Base-by-base conservation (phyloP, 2,888 invertebrate genomes). In the Thalpophila matura region DNA sequence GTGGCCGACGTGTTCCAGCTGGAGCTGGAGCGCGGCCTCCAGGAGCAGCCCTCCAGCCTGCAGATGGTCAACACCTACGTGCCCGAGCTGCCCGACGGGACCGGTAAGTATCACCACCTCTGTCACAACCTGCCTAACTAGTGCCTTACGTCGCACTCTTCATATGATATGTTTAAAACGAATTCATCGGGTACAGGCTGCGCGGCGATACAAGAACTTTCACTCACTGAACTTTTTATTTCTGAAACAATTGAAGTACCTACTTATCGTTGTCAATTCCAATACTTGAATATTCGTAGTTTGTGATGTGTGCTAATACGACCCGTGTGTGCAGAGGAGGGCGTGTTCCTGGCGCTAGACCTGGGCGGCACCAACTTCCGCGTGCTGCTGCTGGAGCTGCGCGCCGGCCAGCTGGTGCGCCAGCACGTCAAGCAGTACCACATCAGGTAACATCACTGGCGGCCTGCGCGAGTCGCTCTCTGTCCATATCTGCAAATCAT, bases 281-380 rank as follows among this genome's bases (percentile, higher is more conserved):
- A n/a, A n/a, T n/a, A n/a, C n/a, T n/a, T n/a, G n/a, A n/a, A n/a
- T n/a, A n/a, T n/a, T n/a, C 24, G 7, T 18, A 12, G 1, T n/a
- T 12, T 14, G 16, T 53, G 10, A n/a, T 45, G 4, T 29, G 0
- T 1, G n/a, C n/a, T n/a, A n/a, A n/a, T n/a, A n/a, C n/a, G n/a
- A 24, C 4, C 2, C 4, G 6, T 40, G 5, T 59, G 86, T 83
- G 0, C 85, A 97, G 97, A 97, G 93, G 96, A 96, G 72, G 98
- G 97, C 0, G 94, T 96, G 47, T 98, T 96, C 87, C 89, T 98
- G 75, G 97, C 98, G 2, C 89, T 98, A 74, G 98, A 98, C 89
- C 95, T 98, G 60, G 98, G 98, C 3, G 98, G 98, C 18, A 98
- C 98, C 22, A 97, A 98, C 91, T 97, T 98, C 88, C 95, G 98